Percentiles rank a stretch among this genome's conserved stretches.
Conservation (phyloP, 1,140 invertebrate genomes). For the Drosophila erecta region DNA sequence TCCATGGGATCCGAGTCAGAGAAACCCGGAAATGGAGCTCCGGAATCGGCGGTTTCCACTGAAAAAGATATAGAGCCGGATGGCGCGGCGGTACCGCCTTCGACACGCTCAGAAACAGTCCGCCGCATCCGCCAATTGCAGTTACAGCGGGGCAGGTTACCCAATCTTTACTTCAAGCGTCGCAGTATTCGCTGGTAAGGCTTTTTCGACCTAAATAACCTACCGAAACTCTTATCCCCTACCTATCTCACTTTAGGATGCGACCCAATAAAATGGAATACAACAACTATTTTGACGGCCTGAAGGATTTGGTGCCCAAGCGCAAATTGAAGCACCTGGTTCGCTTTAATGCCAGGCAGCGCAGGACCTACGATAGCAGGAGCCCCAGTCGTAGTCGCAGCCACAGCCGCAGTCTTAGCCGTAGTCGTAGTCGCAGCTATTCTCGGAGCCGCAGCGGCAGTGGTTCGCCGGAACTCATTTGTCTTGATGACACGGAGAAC, state of each 20-base stretch:
- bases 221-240: not conserved
- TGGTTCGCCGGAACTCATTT: conserved; percentile 59
- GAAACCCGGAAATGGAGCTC: conserved; percentile 2
- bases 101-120: conserved; percentile 11
- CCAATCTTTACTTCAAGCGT: conserved; percentile 46
- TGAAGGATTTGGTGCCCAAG: conserved; percentile 8
- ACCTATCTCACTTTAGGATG: not conserved
- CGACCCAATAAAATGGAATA: not conserved
- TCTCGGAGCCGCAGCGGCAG: conserved; percentile 35
- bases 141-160: not conserved
- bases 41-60: not conserved
- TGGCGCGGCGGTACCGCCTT: conserved; percentile 18
- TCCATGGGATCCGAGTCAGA: conserved; percentile 3
- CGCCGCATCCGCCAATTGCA: conserved; percentile 33
- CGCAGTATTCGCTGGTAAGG: conserved; percentile 60
- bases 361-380: not conserved
- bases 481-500: conserved; percentile 70
- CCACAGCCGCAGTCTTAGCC: conserved; percentile 2
- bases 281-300: conserved; percentile 10
- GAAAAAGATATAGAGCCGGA: not conserved
- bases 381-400: conserved; percentile 12
- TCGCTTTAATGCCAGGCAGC: too few species aligned
- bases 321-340: not conserved
- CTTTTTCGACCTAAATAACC: not conserved
- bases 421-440: conserved; percentile 2